These are phyloP conservation scores for Cygnus buccinator DNA, from an alignment of 2,113 vertebrate genomes.

Conservation along the genomic window DNA sequence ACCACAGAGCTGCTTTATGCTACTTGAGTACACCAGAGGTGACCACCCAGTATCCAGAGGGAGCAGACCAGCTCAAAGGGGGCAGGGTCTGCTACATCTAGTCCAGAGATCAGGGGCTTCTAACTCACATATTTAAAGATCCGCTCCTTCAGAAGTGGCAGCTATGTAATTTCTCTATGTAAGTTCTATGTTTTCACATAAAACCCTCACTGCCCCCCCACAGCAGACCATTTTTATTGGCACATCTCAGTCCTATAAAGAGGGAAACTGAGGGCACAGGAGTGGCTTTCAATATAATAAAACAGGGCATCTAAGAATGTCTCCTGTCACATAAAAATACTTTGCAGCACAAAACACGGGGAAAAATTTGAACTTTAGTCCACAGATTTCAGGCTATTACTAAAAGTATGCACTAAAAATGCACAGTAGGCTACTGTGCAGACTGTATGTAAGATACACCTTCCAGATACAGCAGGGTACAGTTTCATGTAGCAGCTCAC, in stretches of 20 bases:
- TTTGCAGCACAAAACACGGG: not conserved
- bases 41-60: not conserved
- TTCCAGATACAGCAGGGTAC: not conserved
- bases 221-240: not conserved
- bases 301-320: not conserved
- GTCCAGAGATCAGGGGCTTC: not conserved
- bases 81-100: accelerated
- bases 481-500: not conserved
- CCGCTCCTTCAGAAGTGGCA: not conserved
- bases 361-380: not conserved
- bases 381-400: too few species aligned
- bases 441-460: accelerated
- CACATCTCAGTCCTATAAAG: not conserved
- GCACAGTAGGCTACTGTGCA: not conserved
- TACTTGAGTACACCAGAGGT: not conserved
- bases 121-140: not conserved
- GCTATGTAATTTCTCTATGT: not conserved
- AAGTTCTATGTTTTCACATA: not conserved
- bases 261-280: not conserved
- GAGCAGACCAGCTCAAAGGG: not conserved
- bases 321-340: not conserved
- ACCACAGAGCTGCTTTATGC: accelerated
- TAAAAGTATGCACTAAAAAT: too few species aligned
- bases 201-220: not conserved
- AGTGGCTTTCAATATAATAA: accelerated